phyloP scores from a whole-genome alignment of 2,888 invertebrate species.

The Orthosia gracilis region DNA sequence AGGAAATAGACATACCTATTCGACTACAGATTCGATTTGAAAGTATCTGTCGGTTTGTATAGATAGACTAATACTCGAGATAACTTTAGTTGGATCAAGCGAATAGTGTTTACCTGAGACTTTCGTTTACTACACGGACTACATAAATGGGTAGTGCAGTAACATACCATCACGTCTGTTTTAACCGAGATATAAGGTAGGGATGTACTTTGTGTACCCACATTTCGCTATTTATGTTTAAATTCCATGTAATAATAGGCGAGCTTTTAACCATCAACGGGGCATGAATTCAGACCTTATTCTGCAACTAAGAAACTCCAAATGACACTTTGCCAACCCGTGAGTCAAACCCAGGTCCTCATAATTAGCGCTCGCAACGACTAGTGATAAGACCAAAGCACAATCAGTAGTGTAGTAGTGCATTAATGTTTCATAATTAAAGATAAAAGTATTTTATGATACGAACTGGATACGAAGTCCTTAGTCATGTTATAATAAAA shows the following conservation, averaged over 20 bases:
- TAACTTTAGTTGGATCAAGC: not conserved
- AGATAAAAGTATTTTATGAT: constrained; percentile 23
- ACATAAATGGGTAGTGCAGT: not conserved
- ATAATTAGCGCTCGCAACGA: not conserved
- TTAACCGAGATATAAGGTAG: not conserved
- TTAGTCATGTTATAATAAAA: constrained; percentile 28
- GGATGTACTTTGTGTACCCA: not conserved
- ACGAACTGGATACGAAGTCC: constrained; percentile 25
- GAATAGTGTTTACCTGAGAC: not conserved
- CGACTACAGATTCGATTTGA: not conserved
- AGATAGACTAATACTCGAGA: not conserved
- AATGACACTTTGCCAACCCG: not conserved
- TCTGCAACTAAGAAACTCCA: not conserved
- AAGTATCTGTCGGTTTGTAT: not conserved
- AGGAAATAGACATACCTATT: not conserved
- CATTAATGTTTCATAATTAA: constrained; percentile 14
- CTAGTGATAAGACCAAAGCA: not conserved
- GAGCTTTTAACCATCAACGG: not conserved
- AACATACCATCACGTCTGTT: not conserved
- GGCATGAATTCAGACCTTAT: not conserved
- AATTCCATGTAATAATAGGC: not conserved
- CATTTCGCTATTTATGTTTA: too few relatives aligned
- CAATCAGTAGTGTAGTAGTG: not conserved
- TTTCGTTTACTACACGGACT: not conserved
- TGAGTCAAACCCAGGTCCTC: not conserved